Conservation (phyloP, 2,888 invertebrate genomes). For the Metalampra italica region DNA sequence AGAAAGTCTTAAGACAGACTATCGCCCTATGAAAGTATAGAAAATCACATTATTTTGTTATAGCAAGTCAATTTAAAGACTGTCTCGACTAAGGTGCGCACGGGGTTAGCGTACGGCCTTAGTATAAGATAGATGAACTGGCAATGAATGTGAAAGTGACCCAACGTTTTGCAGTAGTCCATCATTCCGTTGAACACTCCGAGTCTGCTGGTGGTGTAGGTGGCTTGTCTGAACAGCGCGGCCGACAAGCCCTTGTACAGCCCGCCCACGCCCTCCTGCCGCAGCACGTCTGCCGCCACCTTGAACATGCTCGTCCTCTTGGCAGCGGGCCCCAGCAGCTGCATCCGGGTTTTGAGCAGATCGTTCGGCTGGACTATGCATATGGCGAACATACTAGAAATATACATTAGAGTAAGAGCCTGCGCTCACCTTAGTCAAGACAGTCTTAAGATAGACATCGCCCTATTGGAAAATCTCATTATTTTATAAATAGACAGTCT, state of each 20-base stretch:
- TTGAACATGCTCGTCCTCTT: slow-evolving; percentile 83
- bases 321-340: slow-evolving; percentile 80
- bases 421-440: no score
- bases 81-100: no score
- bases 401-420: background rate
- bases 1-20: no score
- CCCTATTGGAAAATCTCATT: no score
- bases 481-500: no score
- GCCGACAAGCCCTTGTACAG: slow-evolving; percentile 95
- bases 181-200: slow-evolving; percentile 94
- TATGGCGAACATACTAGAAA: slow-evolving; percentile 89
- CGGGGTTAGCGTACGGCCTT: no score
- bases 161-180: slow-evolving; percentile 81
- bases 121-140: no score
- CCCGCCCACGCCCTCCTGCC: slow-evolving; percentile 89
- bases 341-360: slow-evolving; percentile 95
- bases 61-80: no score
- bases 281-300: slow-evolving; percentile 84
- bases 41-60: no score
- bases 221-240: slow-evolving; percentile 94
- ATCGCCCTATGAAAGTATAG: no score
- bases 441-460: no score
- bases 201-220: slow-evolving; percentile 96
- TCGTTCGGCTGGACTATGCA: slow-evolving; percentile 94
- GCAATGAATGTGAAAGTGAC: background rate